These are phyloP conservation scores for Acanthaster planci DNA, from an alignment of 35 echinoderm and acorn worm species.

Conservation along the genomic window DNA sequence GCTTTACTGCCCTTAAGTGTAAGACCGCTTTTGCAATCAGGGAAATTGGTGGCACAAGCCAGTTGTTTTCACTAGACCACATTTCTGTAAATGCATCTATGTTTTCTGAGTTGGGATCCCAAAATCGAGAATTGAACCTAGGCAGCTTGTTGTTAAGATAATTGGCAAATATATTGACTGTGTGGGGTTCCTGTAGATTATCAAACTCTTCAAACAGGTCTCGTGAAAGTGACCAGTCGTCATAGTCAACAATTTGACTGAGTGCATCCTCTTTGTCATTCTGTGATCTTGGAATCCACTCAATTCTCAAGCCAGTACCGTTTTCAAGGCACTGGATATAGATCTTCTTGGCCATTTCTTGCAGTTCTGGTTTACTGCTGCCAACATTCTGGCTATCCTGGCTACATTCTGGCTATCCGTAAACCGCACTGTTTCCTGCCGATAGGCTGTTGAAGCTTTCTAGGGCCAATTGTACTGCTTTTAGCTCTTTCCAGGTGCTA, in stretches of 20 bases:
- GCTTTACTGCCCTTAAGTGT: constrained; percentile 16
- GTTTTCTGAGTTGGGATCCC: constrained; percentile 13
- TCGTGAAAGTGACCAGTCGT: constrained; percentile 28
- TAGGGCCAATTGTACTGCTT: neutral
- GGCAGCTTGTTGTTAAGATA: constrained; percentile 12
- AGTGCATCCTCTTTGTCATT: constrained; percentile 24
- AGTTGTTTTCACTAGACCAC: constrained; percentile 48
- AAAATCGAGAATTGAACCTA: constrained; percentile 37
- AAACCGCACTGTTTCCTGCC: neutral
- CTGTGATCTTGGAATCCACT: constrained; percentile 30
- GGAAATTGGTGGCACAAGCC: constrained; percentile 34
- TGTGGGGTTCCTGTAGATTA: constrained; percentile 24
- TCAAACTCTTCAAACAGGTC: neutral
- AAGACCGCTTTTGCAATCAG: neutral
- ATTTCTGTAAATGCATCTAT: constrained; percentile 21
- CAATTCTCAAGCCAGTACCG: constrained; percentile 19
- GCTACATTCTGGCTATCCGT: constrained; percentile 6
- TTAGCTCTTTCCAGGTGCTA: neutral
- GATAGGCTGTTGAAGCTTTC: neutral
- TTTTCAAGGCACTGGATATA: constrained; percentile 13
- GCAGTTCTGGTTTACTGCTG: neutral
- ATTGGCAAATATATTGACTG: constrained; percentile 32
- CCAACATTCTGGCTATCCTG: neutral
- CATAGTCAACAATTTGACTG: constrained; percentile 26
- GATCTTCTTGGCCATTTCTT: constrained; percentile 39